phyloP scores from a whole-genome alignment of 2,797 vertebrate species.

The Acomys russatus region DNA sequence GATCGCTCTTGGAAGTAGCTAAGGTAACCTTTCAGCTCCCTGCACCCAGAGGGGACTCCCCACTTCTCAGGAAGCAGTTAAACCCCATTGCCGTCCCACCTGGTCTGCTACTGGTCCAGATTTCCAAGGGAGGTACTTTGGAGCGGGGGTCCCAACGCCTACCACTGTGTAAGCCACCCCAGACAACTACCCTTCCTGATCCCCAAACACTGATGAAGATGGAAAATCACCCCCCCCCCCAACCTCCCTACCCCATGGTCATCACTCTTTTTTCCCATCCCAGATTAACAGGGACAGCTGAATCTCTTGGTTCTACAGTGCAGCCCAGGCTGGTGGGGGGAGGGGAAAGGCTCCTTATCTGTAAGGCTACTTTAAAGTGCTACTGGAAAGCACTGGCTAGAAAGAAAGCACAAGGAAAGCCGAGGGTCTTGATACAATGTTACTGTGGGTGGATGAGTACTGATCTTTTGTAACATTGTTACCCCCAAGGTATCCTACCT shows the following conservation, averaged over 20 bases:
- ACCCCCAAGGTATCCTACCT: background rate
- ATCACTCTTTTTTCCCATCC: background rate
- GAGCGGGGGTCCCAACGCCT: conserved; percentile 28
- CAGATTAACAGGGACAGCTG: background rate
- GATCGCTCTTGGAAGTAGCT: background rate
- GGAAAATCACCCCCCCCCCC: background rate
- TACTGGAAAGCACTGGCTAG: background rate
- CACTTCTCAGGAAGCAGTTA: conserved; percentile 77
- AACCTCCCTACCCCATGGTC: too few relatives aligned
- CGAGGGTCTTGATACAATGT: background rate
- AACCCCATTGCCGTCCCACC: background rate
- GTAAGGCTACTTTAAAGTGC: conserved; percentile 55
- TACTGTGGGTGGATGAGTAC: background rate
- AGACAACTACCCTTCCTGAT: background rate
- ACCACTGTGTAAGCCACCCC: conserved; percentile 61
- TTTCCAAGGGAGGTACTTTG: background rate
- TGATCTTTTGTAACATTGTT: conserved; percentile 53
- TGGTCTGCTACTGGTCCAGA: background rate
- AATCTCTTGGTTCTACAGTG: background rate
- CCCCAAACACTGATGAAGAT: background rate
- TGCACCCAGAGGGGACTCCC: background rate
- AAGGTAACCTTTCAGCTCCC: conserved; percentile 22
- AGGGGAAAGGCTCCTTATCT: background rate
- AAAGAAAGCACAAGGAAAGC: conserved; percentile 33
- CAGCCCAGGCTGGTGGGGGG: background rate